A percentile compares a stretch with the other conserved stretches of the same genome.
phyloP scores from a whole-genome alignment of 1,140 invertebrate species.

The Papilio aristodemus region DNA sequence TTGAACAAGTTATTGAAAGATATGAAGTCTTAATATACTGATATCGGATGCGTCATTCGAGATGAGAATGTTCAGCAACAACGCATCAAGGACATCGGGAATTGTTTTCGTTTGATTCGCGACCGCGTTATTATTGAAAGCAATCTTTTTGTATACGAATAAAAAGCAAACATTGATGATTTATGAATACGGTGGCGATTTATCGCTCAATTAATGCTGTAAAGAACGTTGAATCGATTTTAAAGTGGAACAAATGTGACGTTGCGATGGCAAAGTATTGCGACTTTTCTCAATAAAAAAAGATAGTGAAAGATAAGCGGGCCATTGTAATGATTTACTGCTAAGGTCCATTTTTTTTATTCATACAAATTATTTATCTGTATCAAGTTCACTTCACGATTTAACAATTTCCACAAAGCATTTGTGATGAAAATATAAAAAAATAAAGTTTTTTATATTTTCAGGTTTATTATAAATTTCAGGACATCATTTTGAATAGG shows the following conservation, averaged over 20 bases:
- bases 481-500: too few relatives aligned
- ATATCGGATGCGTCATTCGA: conserved; percentile 57
- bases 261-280: background rate
- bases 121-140: conserved; percentile 42
- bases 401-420: too few relatives aligned
- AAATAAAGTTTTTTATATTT: too few relatives aligned
- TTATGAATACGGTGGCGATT: conserved; percentile 25
- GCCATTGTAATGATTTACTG: background rate
- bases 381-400: too few relatives aligned
- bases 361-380: too few relatives aligned
- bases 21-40: conserved; percentile 28
- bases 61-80: conserved; percentile 57
- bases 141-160: conserved; percentile 60
- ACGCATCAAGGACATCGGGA: conserved; percentile 61
- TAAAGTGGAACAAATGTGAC: conserved; percentile 5
- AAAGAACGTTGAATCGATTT: background rate
- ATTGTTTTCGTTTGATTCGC: conserved; percentile 53
- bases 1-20: background rate
- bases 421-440: too few relatives aligned
- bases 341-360: background rate
- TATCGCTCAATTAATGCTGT: conserved; percentile 21
- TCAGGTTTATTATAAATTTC: too few relatives aligned
- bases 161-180: conserved; percentile 43
- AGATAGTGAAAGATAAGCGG: background rate
- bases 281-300: background rate